phyloP scores from a whole-genome alignment of 2,888 invertebrate species.

The Gymnocheta viridis region DNA sequence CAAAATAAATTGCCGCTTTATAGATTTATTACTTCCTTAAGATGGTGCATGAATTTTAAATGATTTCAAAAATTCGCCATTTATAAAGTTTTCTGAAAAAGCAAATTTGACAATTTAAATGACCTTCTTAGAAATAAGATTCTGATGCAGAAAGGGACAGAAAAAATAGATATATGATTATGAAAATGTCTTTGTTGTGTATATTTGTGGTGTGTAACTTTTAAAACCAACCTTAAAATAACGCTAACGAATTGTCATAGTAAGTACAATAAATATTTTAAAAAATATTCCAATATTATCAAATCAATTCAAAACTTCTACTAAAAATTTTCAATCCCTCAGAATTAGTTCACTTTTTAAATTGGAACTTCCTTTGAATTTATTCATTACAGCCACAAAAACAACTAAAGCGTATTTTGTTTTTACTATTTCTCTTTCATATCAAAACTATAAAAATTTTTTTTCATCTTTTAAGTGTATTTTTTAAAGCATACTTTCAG shows the following conservation, averaged over 20 bases:
- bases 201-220: too few species aligned
- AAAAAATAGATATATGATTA: too few species aligned
- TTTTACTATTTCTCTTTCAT: background rate
- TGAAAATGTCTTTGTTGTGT: too few species aligned
- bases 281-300: too few species aligned
- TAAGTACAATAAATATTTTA: too few species aligned
- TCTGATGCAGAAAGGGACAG: background rate
- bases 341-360: background rate
- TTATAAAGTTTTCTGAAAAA: background rate
- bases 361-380: background rate
- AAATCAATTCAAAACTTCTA: too few species aligned
- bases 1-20: background rate
- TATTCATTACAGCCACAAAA: background rate
- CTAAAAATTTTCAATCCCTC: background rate
- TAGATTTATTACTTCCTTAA: slow-evolving; percentile 42
- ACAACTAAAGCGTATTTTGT: background rate
- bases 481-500: slow-evolving; percentile 17
- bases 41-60: background rate
- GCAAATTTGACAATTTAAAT: background rate
- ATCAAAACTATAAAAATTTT: background rate
- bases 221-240: too few species aligned
- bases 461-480: background rate
- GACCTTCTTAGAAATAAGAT: background rate
- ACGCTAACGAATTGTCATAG: too few species aligned
- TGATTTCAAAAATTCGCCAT: background rate